These are phyloP conservation scores for Poecilia wingei DNA, from an alignment of 2,797 vertebrate genomes.

Conservation along the genomic window DNA sequence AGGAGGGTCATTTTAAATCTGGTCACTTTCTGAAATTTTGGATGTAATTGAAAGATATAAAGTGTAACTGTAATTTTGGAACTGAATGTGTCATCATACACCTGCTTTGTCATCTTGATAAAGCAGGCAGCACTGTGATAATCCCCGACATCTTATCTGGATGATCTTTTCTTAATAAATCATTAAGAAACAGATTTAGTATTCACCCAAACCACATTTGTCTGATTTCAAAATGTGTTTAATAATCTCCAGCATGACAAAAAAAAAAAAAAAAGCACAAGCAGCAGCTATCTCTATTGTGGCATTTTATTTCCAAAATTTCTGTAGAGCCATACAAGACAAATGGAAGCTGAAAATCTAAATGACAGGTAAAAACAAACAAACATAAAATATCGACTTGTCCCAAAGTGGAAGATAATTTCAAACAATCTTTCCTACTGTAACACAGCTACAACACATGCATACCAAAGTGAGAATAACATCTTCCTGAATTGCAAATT, in stretches of 20 bases:
- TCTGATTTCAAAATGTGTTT: background rate
- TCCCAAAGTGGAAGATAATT: conserved; percentile 8
- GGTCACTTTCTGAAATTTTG: background rate
- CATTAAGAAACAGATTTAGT: background rate
- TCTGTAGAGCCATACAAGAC: background rate
- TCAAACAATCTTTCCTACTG: conserved; percentile 10
- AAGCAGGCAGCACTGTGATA: too few species aligned
- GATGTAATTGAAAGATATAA: background rate
- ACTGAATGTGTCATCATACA: too few species aligned
- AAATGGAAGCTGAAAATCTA: background rate
- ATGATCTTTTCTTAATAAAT: background rate
- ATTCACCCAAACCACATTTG: too few species aligned
- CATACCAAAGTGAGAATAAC: conserved; percentile 31
- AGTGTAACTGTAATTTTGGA: too few species aligned
- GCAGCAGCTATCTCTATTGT: background rate
- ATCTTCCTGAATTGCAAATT: conserved; percentile 39
- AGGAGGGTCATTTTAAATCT: background rate
- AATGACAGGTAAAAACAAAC: background rate
- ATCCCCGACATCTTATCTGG: background rate
- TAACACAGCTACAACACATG: conserved; percentile 21
- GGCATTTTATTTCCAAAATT: background rate
- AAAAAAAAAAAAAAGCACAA: background rate
- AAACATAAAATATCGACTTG: background rate
- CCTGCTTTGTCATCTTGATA: too few species aligned
- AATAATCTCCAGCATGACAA: background rate